Percentiles rank a stretch among this genome's conserved stretches.
phyloP scores from a whole-genome alignment of 2,888 invertebrate genomes.

The Altica lythri region DNA sequence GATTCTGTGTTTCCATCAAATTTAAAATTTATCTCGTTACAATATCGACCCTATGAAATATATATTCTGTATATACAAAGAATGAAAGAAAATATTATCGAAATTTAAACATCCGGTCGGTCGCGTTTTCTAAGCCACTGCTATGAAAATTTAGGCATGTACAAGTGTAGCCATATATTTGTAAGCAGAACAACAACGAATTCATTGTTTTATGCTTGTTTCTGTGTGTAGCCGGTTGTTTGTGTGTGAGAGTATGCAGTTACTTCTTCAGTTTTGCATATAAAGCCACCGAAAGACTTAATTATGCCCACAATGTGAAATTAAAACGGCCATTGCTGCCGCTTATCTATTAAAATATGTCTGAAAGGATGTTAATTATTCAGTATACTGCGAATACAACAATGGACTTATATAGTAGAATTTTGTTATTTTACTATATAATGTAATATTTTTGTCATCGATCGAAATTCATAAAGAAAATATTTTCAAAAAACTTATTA shows the following conservation, averaged over 20 bases:
- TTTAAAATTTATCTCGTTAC: too few species aligned
- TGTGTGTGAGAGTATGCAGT: constrained; percentile 18
- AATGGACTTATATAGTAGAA: too few species aligned
- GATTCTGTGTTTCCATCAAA: too few species aligned
- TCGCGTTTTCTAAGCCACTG: constrained; percentile 11
- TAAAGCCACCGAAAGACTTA: constrained; percentile 37
- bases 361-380: constrained; percentile 23
- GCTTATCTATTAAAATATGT: constrained; percentile 37
- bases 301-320: constrained; percentile 43
- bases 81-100: too few species aligned
- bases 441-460: too few species aligned
- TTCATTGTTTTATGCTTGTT: constrained; percentile 15
- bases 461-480: too few species aligned
- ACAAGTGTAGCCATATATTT: constrained; percentile 15
- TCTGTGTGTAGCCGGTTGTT: constrained; percentile 16
- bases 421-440: too few species aligned
- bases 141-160: constrained; percentile 19
- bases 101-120: constrained; percentile 25
- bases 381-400: too few species aligned
- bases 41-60: too few species aligned
- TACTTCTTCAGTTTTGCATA: constrained; percentile 38
- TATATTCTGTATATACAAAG: too few species aligned
- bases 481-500: too few species aligned
- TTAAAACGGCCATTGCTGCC: constrained; percentile 36
- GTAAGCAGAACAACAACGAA: constrained; percentile 19